Percentiles rank a stretch among this genome's conserved stretches.
Evolutionary conservation across 2,888 invertebrate genomes (phyloP).

Genomic region (Acanthosepion pharaonis): DNA sequence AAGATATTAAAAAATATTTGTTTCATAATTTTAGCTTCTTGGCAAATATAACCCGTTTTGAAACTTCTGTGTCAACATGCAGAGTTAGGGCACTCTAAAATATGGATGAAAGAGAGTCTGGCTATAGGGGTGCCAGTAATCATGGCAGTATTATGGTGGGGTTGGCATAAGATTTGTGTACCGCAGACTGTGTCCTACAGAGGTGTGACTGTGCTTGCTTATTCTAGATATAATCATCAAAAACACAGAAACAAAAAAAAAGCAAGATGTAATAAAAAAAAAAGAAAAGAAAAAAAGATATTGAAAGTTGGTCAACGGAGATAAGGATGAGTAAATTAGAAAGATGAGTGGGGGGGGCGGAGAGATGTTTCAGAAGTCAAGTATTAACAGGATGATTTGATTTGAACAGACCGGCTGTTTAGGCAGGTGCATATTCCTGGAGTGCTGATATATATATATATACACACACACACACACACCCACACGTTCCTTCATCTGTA

Average conservation of each 20-base stretch:
- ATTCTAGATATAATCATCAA: neutral
- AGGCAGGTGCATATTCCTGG: neutral
- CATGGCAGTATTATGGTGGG: neutral
- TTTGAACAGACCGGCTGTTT: neutral
- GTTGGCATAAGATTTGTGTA: neutral
- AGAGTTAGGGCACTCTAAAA: neutral
- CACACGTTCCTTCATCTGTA: no score
- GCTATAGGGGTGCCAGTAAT: neutral
- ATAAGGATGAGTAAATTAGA: neutral
- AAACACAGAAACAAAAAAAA: neutral
- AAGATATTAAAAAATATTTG: neutral
- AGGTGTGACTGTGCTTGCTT: slow-evolving; percentile 33
- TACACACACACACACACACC: neutral
- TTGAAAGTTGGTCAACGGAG: neutral
- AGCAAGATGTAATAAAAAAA: neutral
- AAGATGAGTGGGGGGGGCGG: no score
- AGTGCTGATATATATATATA: neutral
- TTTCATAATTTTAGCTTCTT: neutral
- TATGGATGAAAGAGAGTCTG: neutral
- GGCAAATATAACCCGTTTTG: neutral
- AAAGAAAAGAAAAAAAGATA: neutral
- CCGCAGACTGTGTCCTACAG: neutral
- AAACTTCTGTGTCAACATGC: neutral
- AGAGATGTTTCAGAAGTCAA: neutral
- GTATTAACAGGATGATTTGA: neutral